Conservation (phyloP, 2,888 invertebrate species). For the Scaptodrosophila latifasciaeformis region DNA sequence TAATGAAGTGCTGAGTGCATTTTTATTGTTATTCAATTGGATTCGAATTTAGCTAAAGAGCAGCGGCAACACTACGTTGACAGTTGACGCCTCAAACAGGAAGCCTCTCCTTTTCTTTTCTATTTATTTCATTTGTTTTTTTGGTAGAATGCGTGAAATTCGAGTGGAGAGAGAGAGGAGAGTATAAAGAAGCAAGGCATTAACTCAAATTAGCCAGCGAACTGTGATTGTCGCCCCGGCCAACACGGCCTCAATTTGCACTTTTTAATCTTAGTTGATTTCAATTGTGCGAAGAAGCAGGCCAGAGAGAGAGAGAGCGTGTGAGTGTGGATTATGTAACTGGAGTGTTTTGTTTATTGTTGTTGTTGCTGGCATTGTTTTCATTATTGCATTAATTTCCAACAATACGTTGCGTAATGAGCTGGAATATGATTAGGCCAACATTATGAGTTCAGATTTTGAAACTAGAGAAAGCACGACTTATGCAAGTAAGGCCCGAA, state of each 20-base stretch:
- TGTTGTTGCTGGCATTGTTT: too few species aligned
- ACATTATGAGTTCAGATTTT: too few species aligned
- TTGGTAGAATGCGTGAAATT: constrained; percentile 45
- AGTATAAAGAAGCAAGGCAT: too few species aligned
- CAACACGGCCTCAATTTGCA: constrained; percentile 35
- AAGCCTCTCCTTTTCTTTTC: constrained; percentile 37
- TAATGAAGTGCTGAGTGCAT: constrained; percentile 38
- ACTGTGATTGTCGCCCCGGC: constrained; percentile 30
- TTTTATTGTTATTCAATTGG: constrained; percentile 73
- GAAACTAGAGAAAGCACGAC: too few species aligned
- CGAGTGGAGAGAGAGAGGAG: constrained; percentile 38
- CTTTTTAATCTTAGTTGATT: constrained; percentile 31
- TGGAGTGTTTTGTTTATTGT: constrained; percentile 52
- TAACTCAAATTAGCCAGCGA: constrained; percentile 55
- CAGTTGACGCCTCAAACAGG: constrained; percentile 67
- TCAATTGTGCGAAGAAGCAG: constrained; percentile 39
- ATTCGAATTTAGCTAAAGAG: constrained; percentile 52
- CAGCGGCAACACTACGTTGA: constrained; percentile 36
- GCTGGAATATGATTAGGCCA: constrained; percentile 61
- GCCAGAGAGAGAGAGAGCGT: too few species aligned
- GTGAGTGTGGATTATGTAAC: constrained; percentile 5
- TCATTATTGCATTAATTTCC: constrained; percentile 65
- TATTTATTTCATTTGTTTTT: too few species aligned
- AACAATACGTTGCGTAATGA: constrained; percentile 67
- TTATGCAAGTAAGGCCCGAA: too few species aligned